These are phyloP conservation scores for Phyllotreta cruciferae DNA, from an alignment of 2,888 invertebrate species.

Conservation along the genomic window DNA sequence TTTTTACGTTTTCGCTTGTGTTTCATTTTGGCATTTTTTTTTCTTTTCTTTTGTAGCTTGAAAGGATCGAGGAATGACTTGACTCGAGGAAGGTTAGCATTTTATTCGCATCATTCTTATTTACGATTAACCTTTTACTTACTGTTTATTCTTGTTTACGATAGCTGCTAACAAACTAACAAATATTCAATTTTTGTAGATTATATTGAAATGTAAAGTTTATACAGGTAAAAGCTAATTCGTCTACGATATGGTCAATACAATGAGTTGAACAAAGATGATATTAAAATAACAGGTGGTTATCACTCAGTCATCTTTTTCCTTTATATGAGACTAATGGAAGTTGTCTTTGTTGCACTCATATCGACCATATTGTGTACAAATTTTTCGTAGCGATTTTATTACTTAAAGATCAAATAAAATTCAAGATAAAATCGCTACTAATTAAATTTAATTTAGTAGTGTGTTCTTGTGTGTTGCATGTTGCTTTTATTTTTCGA, in stretches of 20 bases:
- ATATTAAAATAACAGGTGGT: too few relatives aligned
- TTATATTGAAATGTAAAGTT: too few relatives aligned
- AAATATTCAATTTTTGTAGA: slow-evolving; percentile 25
- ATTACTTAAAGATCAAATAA: too few relatives aligned
- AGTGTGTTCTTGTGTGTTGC: slow-evolving; percentile 51
- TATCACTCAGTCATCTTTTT: too few relatives aligned
- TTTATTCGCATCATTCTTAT: slow-evolving; percentile 35
- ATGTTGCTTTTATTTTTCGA: slow-evolving; percentile 55
- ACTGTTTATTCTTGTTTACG: slow-evolving; percentile 21
- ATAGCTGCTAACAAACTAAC: slow-evolving; percentile 33
- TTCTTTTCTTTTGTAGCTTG: slow-evolving; percentile 62
- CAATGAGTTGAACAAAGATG: too few relatives aligned
- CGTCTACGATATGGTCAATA: too few relatives aligned
- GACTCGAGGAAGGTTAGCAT: slow-evolving; percentile 61
- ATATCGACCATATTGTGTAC: too few relatives aligned
- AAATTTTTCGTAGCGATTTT: too few relatives aligned
- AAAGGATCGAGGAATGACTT: slow-evolving; percentile 69
- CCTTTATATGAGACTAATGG: too few relatives aligned
- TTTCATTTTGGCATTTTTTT: slow-evolving; percentile 40
- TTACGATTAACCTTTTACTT: slow-evolving; percentile 23
- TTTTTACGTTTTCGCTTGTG: slow-evolving; percentile 30
- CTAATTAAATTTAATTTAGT: slow-evolving; percentile 22
- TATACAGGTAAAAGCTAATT: too few relatives aligned
- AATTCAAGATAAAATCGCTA: slow-evolving; percentile 12
- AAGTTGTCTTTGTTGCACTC: too few relatives aligned